phyloP scores from a whole-genome alignment of 2,113 vertebrate genomes.

The Osmerus mordax region DNA sequence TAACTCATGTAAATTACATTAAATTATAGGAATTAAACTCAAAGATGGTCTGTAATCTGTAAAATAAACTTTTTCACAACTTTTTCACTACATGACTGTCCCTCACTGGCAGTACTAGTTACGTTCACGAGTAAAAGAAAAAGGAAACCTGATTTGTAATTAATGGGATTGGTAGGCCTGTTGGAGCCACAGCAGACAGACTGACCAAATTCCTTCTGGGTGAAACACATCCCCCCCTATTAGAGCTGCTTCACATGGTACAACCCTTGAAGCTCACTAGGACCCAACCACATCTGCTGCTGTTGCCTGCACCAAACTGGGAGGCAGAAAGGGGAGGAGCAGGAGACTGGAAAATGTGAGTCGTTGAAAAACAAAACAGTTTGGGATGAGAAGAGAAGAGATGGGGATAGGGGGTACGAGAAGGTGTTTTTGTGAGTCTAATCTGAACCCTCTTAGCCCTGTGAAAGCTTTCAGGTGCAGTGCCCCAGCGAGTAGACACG shows the following conservation, averaged over 20 bases:
- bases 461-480: conserved; percentile 67
- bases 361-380: conserved; percentile 37
- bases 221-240: conserved; percentile 58
- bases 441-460: conserved; percentile 56
- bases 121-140: no score
- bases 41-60: no score
- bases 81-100: no score
- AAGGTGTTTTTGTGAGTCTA: conserved; percentile 37
- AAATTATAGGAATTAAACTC: no score
- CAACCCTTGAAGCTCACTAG: conserved; percentile 21
- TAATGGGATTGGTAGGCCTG: conserved; percentile 43
- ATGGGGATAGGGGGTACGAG: neutral
- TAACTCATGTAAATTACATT: no score
- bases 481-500: conserved; percentile 41
- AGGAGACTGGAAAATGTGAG: conserved; percentile 55
- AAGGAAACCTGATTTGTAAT: conserved; percentile 38
- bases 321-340: conserved; percentile 23
- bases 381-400: conserved; percentile 16
- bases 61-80: no score
- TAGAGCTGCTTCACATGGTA: conserved; percentile 30
- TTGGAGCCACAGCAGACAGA: conserved; percentile 25
- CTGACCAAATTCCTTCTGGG: conserved; percentile 56
- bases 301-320: conserved; percentile 6
- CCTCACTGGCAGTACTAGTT: no score
- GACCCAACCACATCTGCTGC: conserved; percentile 64